Percentiles rank a stretch among this genome's conserved stretches.
Conservation (phyloP, 2,113 vertebrate species). For the Cyanistes caeruleus region DNA sequence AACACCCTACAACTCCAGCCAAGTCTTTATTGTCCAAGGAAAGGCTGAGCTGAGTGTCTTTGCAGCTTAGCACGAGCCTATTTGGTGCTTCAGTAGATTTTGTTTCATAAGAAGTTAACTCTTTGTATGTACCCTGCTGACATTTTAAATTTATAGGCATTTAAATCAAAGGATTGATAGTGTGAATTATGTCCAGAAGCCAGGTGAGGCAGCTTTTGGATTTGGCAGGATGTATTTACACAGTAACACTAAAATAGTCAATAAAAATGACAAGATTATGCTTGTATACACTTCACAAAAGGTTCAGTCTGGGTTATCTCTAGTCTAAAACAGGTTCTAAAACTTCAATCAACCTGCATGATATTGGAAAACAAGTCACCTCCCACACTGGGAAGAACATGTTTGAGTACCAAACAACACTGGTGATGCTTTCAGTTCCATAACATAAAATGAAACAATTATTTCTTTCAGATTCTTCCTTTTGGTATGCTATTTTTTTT, state of each 20-base stretch:
- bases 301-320: not conserved
- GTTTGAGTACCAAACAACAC: not conserved
- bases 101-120: constrained; percentile 8
- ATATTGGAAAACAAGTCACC: not conserved
- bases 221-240: not conserved
- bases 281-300: not conserved
- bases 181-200: not conserved
- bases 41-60: not conserved
- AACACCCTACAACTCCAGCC: not conserved
- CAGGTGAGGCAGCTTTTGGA: not conserved
- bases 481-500: not conserved
- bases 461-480: not conserved
- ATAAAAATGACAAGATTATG: constrained; percentile 35
- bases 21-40: not conserved
- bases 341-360: not conserved
- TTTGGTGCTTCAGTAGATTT: not conserved
- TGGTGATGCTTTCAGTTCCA: not conserved
- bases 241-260: not conserved
- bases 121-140: not conserved
- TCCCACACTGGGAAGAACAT: not conserved
- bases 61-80: not conserved
- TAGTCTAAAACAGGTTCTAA: not conserved
- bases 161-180: constrained; percentile 33
- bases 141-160: not conserved
- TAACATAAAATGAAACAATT: not conserved